Evolutionary conservation across 2,113 vertebrate genomes (phyloP), one percentile per base, ranked within the genome.

Genomic region (Archocentrus centrarchus): DNA sequence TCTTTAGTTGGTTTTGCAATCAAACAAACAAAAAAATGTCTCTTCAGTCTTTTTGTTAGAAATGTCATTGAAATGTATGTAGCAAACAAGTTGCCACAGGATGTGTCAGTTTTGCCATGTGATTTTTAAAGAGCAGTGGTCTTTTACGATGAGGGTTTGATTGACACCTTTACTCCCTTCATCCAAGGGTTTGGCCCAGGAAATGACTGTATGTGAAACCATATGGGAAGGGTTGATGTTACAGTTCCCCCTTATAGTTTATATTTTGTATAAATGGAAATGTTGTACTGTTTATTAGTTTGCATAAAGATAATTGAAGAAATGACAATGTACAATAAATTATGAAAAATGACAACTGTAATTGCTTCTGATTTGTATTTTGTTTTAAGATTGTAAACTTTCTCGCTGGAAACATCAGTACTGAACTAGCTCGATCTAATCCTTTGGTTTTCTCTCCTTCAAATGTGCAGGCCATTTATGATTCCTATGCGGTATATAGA

Each of bases 181-280:
- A 81, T 85, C 86, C 78, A 77, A 80, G 68, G 82, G 87, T 90
- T 83, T 80, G 79, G 88, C 81, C 84, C 82, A 89, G 78, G 62
- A 87, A 87, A 78, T 84, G 81, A 90, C 85, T 93, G 86, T 92
- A 82, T 86, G 79, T 85, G 27, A 79, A 82, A 85, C 81, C 60
- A 81, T 47, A 90, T 87, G 86, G 91, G 88, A 92, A 88, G 80
- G 89, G 76, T 92, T 84, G 73, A 79, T 85, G 85, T 93, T 92
- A 83, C 88, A 91, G 66, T 76, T 55, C 83, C 84, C 85, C 78
- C 82, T 89, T 88, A 92, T 92, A 93, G 92, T 92, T 94, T 94
- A 94, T 95, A 95, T 95, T 96, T 96, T 96, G 93, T 95, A 95
- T 93, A 93, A 91, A 93, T 93, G 59, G 47, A 87, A 92, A 92